A percentile compares a stretch with the other conserved stretches of the same genome.
Conservation (phyloP, 2,888 invertebrate genomes). For the Eupithecia vulgata region DNA sequence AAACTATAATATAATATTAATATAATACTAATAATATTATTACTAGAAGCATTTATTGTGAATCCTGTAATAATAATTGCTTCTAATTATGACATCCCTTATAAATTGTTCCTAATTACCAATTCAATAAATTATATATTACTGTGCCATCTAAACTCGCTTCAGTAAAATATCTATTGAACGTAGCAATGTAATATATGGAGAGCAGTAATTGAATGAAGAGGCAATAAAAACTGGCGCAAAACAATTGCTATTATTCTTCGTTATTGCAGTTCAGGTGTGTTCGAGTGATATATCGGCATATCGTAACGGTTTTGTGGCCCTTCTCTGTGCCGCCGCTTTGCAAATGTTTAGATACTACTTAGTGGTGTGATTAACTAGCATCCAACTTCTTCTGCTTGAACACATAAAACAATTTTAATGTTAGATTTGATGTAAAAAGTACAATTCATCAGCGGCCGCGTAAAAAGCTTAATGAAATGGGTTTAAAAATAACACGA, state of each 20-base stretch:
- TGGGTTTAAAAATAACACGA: constrained; percentile 34
- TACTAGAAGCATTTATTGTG: no score
- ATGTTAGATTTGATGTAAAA: constrained; percentile 2
- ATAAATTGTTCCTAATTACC: constrained; percentile 5
- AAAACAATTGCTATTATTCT: constrained; percentile 78
- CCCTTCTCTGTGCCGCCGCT: constrained; percentile 48
- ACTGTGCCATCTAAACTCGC: constrained; percentile 11
- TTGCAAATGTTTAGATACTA: constrained; percentile 59
- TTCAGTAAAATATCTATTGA: constrained; percentile 41
- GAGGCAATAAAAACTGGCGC: constrained; percentile 74
- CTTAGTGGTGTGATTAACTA: constrained; percentile 39
- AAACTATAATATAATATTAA: not conserved
- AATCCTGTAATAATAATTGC: not conserved
- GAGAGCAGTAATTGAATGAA: constrained; percentile 65
- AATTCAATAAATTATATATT: constrained; percentile 3
- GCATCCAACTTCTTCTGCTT: not conserved
- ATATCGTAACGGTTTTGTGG: constrained; percentile 72
- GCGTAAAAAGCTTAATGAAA: constrained; percentile 38
- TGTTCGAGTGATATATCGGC: constrained; percentile 74
- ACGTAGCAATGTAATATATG: constrained; percentile 44
- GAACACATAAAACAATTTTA: not conserved
- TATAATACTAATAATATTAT: no score
- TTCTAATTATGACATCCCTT: constrained; percentile 1
- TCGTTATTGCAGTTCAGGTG: constrained; percentile 80
- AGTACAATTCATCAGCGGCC: constrained; percentile 21